Evolutionary conservation across 92 coral and sea anemone genomes (phyloP), one percentile per base, ranked within the genome.

Genomic region (Phenganax subtilis): DNA sequence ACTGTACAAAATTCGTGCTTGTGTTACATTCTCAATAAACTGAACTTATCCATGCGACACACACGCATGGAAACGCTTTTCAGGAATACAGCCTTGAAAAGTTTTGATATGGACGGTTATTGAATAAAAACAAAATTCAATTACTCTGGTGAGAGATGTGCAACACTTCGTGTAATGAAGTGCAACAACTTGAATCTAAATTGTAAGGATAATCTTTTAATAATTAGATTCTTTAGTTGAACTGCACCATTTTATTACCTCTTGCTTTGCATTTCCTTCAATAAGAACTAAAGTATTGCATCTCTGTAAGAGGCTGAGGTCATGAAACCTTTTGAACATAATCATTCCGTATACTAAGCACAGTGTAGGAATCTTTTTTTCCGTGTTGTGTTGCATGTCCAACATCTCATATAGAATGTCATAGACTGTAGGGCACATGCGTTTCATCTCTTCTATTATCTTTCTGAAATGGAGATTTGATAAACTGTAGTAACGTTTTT

Each of bases 191-290:
- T 59, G 27, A 25, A 25, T 59, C 65, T 59, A 0, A 14, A 59
- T 1, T 25, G 0, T 59, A 14, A 59, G 16, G 65, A 37, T 59
- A 59, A 0, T 59, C 16, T 14, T 59, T 59, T 14, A 14, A 59
- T 59, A 59, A 25, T 59, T 59, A 1, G 65, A 53, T n/a, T 37
- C 47, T 37, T 37, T 37, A 37, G 5, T 5, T 37, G 0, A 37
- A 37, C 47, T 37, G 47, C 5, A 37, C 47, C 47, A 37, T 37
- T 37, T 37, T 37, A 15, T 57, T 60, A 85, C 85, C 88, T 81
- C 82, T 73, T 61, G 67, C 58, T 74, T 86, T 10, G 88, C 88
- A 81, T 86, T 63, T 74, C 88, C 88, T 10, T 47, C 63, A 9
- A 44, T 14, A 20, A 81, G 80, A 72, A 81, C 29, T 75, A 86